A percentile compares a stretch with the other conserved stretches of the same genome.
phyloP scores from a whole-genome alignment of 2,113 vertebrate species.

The Trogon surrucura region DNA sequence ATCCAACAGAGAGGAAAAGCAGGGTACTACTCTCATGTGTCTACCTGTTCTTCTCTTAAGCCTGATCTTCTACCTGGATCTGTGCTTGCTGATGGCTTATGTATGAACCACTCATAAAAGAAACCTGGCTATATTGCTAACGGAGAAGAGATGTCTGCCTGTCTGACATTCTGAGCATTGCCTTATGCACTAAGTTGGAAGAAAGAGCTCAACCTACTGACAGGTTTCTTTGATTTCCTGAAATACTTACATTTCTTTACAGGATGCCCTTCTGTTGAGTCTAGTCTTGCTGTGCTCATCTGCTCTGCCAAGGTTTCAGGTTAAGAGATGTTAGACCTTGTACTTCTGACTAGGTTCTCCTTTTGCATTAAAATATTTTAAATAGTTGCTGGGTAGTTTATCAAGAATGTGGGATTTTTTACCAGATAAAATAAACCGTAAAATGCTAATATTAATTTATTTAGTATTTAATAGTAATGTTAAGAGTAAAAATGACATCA shows the following conservation, averaged over 20 bases:
- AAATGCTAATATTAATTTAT: not conserved
- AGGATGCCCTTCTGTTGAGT: not conserved
- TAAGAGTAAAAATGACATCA: not conserved
- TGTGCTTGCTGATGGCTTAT: not conserved
- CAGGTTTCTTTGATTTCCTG: not conserved
- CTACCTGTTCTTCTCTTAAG: not conserved
- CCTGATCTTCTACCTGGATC: not conserved
- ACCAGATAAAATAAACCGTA: not conserved
- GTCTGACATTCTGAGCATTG: not conserved
- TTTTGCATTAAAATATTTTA: not conserved
- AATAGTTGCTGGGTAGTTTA: not conserved
- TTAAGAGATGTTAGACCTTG: not conserved
- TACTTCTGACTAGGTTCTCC: not conserved
- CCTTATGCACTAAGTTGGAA: not conserved
- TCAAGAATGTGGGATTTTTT: not conserved
- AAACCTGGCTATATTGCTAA: not conserved
- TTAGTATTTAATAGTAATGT: not conserved
- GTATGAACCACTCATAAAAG: not conserved
- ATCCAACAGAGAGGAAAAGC: not conserved
- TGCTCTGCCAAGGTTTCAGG: not conserved
- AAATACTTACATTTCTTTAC: not conserved
- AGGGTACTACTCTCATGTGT: not conserved
- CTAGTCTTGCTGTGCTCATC: not conserved
- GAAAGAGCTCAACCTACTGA: not conserved
- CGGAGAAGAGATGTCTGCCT: not conserved